Evolutionary conservation across 2,113 vertebrate species (phyloP).

Genomic region (Manacus vitellinus): DNA sequence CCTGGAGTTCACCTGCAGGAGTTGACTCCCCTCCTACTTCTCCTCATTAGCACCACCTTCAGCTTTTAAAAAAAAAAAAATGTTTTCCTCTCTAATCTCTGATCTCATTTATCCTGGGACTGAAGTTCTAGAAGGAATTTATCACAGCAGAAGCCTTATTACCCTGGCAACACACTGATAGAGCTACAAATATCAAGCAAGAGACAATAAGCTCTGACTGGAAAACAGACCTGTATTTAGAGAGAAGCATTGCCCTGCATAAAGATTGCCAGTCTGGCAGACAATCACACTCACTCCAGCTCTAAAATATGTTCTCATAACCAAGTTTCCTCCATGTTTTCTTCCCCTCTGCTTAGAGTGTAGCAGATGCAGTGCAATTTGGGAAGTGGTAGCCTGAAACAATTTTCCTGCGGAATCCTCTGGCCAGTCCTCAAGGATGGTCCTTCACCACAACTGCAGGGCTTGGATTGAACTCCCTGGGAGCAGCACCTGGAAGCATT

Average conservation of each 20-base stretch:
- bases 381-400: background rate
- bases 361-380: background rate
- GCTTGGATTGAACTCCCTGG: background rate
- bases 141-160: background rate
- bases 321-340: background rate
- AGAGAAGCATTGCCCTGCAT: background rate
- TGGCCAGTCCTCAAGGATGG: background rate
- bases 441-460: background rate
- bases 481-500: background rate
- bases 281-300: background rate
- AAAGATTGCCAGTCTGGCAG: background rate
- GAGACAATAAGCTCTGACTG: background rate
- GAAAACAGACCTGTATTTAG: background rate
- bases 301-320: background rate
- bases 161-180: background rate
- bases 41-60: background rate
- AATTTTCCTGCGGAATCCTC: background rate
- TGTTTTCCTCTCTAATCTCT: background rate
- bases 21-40: background rate
- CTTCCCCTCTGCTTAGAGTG: background rate
- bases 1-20: background rate
- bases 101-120: background rate
- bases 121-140: constrained; percentile 4
- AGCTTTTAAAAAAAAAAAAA: background rate
- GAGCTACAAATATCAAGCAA: background rate